phyloP scores from a whole-genome alignment of 2,888 invertebrate species.

The Hemaris fuciformis region DNA sequence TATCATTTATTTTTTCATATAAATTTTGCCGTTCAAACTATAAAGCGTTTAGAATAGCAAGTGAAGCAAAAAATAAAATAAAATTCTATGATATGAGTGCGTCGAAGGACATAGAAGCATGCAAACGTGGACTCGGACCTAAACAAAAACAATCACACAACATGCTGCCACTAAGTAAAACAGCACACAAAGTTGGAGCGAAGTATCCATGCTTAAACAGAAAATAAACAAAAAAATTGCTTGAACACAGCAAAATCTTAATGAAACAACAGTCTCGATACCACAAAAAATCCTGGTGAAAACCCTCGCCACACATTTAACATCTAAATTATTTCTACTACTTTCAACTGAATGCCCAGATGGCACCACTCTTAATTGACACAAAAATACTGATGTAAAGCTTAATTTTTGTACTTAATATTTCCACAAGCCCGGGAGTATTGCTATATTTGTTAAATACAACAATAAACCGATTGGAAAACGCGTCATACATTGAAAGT shows the following conservation, averaged over 20 bases:
- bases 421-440: constrained; percentile 44
- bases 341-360: constrained; percentile 40
- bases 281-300: constrained; percentile 69
- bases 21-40: constrained; percentile 60
- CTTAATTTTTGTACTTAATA: constrained; percentile 36
- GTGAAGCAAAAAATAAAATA: constrained; percentile 56
- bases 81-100: constrained; percentile 75
- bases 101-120: constrained; percentile 74
- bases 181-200: constrained; percentile 29
- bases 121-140: constrained; percentile 42
- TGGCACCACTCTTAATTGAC: constrained; percentile 39
- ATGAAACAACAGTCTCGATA: constrained; percentile 14
- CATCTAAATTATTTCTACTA: constrained; percentile 44
- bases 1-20: constrained; percentile 31
- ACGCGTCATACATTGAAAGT: not conserved
- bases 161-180: constrained; percentile 41
- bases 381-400: constrained; percentile 43
- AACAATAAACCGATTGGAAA: constrained; percentile 26
- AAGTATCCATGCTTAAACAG: constrained; percentile 22
- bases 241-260: constrained; percentile 63
- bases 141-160: constrained; percentile 33
- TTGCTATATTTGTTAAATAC: constrained; percentile 37
- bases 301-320: constrained; percentile 48
- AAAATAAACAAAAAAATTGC: constrained; percentile 42
- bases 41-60: constrained; percentile 55